Evolutionary conservation across 2,113 vertebrate species (phyloP).

Genomic region (Melanerpes formicivorus): DNA sequence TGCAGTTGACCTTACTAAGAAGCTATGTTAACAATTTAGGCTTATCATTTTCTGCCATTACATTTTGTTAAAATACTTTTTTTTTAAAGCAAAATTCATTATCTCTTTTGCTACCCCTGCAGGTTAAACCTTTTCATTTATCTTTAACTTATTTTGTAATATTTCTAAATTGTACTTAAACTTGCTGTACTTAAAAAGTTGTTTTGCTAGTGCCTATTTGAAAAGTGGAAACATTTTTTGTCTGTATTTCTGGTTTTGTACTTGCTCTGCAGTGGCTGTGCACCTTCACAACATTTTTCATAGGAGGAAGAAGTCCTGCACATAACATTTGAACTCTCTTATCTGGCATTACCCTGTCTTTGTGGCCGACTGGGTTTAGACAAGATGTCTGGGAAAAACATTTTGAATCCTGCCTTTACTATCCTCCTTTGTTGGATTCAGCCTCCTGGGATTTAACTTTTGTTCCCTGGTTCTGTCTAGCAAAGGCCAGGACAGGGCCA

Average conservation of each 20-base stretch:
- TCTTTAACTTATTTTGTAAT: slow-evolving; percentile 68
- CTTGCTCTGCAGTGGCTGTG: neutral
- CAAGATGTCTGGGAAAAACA: neutral
- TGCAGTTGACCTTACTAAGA: slow-evolving; percentile 75
- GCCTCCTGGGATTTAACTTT: neutral
- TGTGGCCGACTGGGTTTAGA: neutral
- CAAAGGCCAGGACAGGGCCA: neutral
- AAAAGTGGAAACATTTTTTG: slow-evolving; percentile 20
- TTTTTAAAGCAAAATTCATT: slow-evolving; percentile 72
- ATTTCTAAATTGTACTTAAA: slow-evolving; percentile 72
- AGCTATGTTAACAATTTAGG: slow-evolving; percentile 72
- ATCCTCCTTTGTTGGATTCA: neutral
- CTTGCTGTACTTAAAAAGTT: slow-evolving; percentile 45
- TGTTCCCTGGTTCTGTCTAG: neutral
- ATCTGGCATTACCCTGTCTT: neutral
- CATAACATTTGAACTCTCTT: neutral
- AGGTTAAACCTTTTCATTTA: slow-evolving; percentile 71
- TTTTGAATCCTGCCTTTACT: neutral
- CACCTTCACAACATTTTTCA: neutral
- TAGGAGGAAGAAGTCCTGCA: slow-evolving; percentile 14
- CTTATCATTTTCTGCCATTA: slow-evolving; percentile 71
- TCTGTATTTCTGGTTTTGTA: slow-evolving; percentile 1
- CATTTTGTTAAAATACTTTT: slow-evolving; percentile 59
- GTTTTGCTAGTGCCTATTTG: slow-evolving; percentile 35
- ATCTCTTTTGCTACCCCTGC: slow-evolving; percentile 63